Conservation (phyloP, 2,888 invertebrate species). For the Schizaphis graminum region DNA sequence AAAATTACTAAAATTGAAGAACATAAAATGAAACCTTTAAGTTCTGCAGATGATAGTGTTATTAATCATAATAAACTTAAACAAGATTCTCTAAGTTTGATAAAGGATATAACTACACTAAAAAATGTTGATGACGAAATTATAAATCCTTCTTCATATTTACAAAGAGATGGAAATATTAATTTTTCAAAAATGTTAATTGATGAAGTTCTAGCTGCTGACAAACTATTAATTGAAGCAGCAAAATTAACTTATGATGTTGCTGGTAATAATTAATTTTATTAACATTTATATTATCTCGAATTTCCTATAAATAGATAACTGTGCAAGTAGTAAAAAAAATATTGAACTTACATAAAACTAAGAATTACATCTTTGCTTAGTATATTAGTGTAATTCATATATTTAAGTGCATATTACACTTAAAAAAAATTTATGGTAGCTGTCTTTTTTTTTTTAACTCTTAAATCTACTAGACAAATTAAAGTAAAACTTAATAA, state of each 20-base stretch:
- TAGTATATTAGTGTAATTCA: background rate
- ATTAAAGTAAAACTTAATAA: background rate
- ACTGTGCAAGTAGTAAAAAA: background rate
- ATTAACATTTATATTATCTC: background rate
- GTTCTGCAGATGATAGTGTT: conserved; percentile 50
- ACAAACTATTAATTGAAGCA: conserved; percentile 83
- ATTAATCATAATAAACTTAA: conserved; percentile 37
- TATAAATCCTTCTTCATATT: conserved; percentile 64
- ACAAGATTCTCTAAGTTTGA: background rate
- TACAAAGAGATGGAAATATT: conserved; percentile 76
- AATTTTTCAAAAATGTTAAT: conserved; percentile 86
- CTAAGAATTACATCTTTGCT: background rate
- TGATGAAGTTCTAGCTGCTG: conserved; percentile 89
- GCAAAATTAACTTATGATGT: conserved; percentile 82
- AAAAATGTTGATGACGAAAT: conserved; percentile 33
- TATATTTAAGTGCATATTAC: background rate
- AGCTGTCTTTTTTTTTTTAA: background rate
- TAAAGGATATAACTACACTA: background rate
- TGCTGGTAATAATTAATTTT: conserved; percentile 72
- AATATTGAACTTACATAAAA: background rate
- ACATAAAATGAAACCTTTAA: conserved; percentile 22
- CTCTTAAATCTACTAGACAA: too few relatives aligned
- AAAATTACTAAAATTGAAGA: conserved; percentile 40
- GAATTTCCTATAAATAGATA: background rate
- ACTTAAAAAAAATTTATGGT: background rate